Conservation (phyloP, 2,888 invertebrate species). For the Leptopilina myrica region DNA sequence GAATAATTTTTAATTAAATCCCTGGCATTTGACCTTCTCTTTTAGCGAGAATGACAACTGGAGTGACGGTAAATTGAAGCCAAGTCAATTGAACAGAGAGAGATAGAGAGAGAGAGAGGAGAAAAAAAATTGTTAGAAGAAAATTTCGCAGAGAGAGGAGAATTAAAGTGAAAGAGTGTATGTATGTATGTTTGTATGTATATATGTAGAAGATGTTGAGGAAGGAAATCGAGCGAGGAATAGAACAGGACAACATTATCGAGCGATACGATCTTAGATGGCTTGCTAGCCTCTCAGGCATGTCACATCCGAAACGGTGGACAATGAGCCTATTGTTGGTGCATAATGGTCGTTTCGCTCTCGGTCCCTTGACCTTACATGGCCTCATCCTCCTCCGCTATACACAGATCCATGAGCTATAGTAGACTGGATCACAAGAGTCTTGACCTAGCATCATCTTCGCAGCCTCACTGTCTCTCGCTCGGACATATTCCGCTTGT, state of each 20-base stretch:
- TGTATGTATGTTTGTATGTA: no score
- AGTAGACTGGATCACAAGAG: slow-evolving; percentile 17
- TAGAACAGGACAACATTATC: slow-evolving; percentile 69
- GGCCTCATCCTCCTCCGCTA: slow-evolving; percentile 48
- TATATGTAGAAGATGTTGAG: background rate
- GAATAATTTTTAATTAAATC: slow-evolving; percentile 30
- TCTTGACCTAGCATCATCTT: slow-evolving; percentile 33
- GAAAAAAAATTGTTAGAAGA: background rate
- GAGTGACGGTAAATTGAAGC: slow-evolving; percentile 9
- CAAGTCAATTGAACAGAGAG: background rate
- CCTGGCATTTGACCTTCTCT: background rate
- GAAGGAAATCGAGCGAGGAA: slow-evolving; percentile 52
- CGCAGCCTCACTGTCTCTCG: background rate
- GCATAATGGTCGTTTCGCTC: slow-evolving; percentile 67
- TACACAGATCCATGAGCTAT: slow-evolving; percentile 5
- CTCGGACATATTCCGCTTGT: no score
- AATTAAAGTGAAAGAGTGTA: slow-evolving; percentile 1
- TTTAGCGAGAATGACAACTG: slow-evolving; percentile 1
- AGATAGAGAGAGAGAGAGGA: background rate
- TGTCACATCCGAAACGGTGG: slow-evolving; percentile 64
- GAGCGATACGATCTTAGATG: slow-evolving; percentile 69
- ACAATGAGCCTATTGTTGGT: slow-evolving; percentile 74
- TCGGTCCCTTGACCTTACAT: slow-evolving; percentile 68
- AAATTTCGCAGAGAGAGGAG: background rate
- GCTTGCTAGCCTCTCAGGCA: slow-evolving; percentile 57